Base-by-base conservation (phyloP, 2,888 invertebrate genomes). In the Leuctra nigra region DNA sequence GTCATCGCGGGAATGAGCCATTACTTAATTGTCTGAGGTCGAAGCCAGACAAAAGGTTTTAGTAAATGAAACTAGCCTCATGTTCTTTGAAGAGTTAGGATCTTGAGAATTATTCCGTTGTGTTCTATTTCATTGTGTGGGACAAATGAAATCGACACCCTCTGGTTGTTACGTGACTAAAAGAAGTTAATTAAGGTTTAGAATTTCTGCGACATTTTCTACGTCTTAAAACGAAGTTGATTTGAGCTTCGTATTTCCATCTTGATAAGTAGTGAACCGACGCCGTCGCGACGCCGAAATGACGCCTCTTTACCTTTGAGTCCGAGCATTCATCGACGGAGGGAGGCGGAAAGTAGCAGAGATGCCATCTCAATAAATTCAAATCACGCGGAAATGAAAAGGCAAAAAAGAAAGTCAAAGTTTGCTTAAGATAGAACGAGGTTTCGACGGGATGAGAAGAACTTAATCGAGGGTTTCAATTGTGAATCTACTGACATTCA, bases 371-470 rank as follows among this genome's bases (percentile, higher is more conserved):
- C 47, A 47, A 47, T 47, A 47, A 47, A 47, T 47, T 47, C 47
- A 47, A 47, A 47, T 47, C 47, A 47, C 47, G 47, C 47, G 47
- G 47, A 47, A 47, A 47, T 47, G 47, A 47, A 47, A 46, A 47
- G 47, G 47, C 47, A 29, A 24, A 47, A n/a, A 36, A 24, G 47
- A 47, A 25, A 47, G 47, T 25, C 47, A 24, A 47, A 47, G 47
- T 47, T 47, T 47, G 47, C 47, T 47, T 25, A 25, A 46, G 23
- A 23, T 16, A 46, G 20, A 23, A 23, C 46, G 23, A 20, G 46
- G 14, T n/a, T 23, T 14, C 14, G 6, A 14, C 16, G 46, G 23
- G 46, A 46, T 23, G 46, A 46, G 23, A 13, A 13, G 39, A 16
- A 25, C 47, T 14, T 25, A 24, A 25, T 25, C 47, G 47, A 47